Base-by-base conservation (phyloP, 2,797 vertebrate genomes). In the Microctenopoma stevenorrisi region DNA sequence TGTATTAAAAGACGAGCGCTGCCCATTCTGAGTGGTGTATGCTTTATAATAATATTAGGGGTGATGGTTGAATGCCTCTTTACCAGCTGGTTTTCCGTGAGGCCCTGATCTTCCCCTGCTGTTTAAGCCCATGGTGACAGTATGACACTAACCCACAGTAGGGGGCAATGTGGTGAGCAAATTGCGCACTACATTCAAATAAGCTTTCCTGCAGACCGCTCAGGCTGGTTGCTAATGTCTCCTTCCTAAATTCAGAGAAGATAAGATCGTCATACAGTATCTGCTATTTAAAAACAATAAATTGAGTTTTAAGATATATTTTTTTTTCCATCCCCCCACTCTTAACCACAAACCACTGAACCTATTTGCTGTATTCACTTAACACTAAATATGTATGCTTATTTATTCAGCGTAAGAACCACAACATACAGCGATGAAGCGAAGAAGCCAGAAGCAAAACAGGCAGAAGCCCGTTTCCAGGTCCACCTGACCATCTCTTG, bases 1-100 rank as follows among this genome's bases (percentile, higher is more conserved):
- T 18, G 22, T 22, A 22, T 22, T 22, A 22, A 1, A 22, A 22
- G 22, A 22, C 22, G 22, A 22, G 22, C 22, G 8, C 15, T 46
- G 9, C 3, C 10, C 14, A 22, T 11, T n/a, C 14, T 64, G 7
- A 52, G 15, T 1, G 30, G 18, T 60, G 18, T 42, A 37, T 46
- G 12, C 11, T 28, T 22, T 42, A 15, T 58, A 30, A 60, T 26
- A 48, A 25, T 64, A 30, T 56, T 70, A 28, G 5, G 51, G 47
- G 53, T 47, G 35, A 70, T 48, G 16, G 40, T 37, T 43, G 54
- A 46, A 72, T 52, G 46, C 61, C 69, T 74, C 49, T 71, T 58
- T 44, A 70, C 15, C 72, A 74, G 64, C 66, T 58, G 57, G 26
- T 61, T 79, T 55, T 71, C 72, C 55, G 51, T 59, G 74, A 76